These are phyloP conservation scores for Lampris megalopsis DNA, from an alignment of 2,113 vertebrate genomes.

Conservation along the genomic window DNA sequence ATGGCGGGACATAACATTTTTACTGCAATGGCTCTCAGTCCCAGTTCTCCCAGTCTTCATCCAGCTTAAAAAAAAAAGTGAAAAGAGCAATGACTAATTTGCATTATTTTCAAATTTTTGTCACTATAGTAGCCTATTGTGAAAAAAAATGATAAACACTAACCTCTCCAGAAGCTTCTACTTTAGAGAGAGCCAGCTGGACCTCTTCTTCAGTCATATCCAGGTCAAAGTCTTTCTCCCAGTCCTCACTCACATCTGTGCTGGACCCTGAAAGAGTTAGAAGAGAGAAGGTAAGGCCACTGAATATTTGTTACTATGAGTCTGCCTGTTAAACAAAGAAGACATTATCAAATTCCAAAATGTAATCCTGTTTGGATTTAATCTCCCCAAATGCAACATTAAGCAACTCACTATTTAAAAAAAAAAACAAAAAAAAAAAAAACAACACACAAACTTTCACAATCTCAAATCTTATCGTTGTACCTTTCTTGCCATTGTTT, in stretches of 20 bases:
- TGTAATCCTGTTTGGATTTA: slow-evolving; percentile 2
- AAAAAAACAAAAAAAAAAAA: background rate
- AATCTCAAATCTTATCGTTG: background rate
- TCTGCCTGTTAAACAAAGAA: slow-evolving; percentile 25
- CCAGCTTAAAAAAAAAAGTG: slow-evolving; percentile 83
- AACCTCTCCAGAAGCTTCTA: slow-evolving; percentile 89
- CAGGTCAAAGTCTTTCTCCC: slow-evolving; percentile 99
- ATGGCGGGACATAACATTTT: slow-evolving; percentile 43
- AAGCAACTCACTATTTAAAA: background rate
- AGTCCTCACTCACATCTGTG: slow-evolving; percentile 97
- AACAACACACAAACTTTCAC: background rate
- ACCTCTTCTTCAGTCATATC: slow-evolving; percentile 99
- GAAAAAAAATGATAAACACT: slow-evolving; percentile 9
- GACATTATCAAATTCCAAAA: background rate
- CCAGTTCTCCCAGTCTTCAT: slow-evolving; percentile 99
- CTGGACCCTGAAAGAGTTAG: slow-evolving; percentile 88
- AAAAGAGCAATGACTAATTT: background rate
- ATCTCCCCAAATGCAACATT: background rate
- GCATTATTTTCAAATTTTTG: background rate
- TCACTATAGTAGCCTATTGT: too few species aligned
- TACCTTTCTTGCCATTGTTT: slow-evolving; percentile 98
- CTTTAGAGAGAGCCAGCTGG: slow-evolving; percentile 91
- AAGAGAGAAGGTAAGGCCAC: background rate
- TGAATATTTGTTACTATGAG: background rate
- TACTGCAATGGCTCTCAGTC: slow-evolving; percentile 80